Evolutionary conservation across 2,888 invertebrate species (phyloP), one percentile per base, ranked within the genome.

Genomic region (Tiliacea aurago): DNA sequence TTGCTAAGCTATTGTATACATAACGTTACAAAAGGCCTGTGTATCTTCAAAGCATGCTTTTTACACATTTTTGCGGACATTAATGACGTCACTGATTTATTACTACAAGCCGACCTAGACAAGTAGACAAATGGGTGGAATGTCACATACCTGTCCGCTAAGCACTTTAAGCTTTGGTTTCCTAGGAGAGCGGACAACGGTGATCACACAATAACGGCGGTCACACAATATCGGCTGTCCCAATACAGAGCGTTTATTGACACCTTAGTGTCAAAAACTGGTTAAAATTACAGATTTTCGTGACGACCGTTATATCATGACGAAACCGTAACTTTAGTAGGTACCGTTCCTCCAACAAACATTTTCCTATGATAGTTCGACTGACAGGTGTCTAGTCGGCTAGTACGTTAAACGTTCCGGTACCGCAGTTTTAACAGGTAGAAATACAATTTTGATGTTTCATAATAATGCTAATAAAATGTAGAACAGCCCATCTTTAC

Each of bases 1-100:
- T 74, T 43, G n/a, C 58, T 80, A 64, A 45, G n/a, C 47, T 81
- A 69, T 61, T 75, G 65, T 81, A n/a, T n/a, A 83, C 78, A 84
- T 58, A 71, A 33, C n/a, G 53, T 79, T 70, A 82, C 68, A 67
- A 55, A 84, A 82, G 63, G 70, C 66, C 63, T 63, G 20, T 70
- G 45, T 59, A 55, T 69, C 15, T 55, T 51, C 47, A 28, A 45
- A 66, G 51, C 55, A 64, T 61, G 33, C 4, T 18, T 64, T 49
- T 23, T 51, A 68, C n/a, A 64, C 0, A 23, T 41, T 37, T 53
- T 56, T 53, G 11, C 15, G 6, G 13, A 55, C 15, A 51, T 49
- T 41, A 18, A 23, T 43, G 9, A 15, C n/a, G 41, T 43, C 47
- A 68, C 47, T 33, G 33, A 71, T 58, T 53, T 23, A 33, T 41